phyloP scores from a whole-genome alignment of 1,140 invertebrate species.

The Lasioglossum albipes region DNA sequence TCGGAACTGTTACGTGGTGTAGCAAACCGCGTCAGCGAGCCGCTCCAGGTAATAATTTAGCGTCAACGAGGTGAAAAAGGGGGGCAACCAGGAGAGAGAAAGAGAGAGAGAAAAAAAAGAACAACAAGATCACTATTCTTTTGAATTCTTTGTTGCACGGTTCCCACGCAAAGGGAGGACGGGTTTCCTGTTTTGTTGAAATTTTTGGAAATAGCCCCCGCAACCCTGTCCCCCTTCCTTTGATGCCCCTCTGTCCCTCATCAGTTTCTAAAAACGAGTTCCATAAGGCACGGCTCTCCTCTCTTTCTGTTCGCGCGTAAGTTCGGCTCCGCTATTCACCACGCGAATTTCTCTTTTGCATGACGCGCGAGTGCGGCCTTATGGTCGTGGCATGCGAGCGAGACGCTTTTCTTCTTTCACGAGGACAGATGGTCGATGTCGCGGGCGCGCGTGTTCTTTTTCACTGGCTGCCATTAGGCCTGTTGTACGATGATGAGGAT shows the following conservation, averaged over 20 bases:
- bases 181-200: constrained; percentile 19
- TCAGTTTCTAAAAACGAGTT: constrained; percentile 29
- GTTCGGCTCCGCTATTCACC: constrained; percentile 22
- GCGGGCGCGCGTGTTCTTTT: constrained; percentile 38
- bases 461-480: constrained; percentile 45
- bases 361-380: constrained; percentile 27
- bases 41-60: not conserved
- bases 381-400: constrained; percentile 47
- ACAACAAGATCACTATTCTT: constrained; percentile 10
- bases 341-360: constrained; percentile 51
- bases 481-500: constrained; percentile 41
- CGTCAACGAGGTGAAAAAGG: constrained; percentile 5
- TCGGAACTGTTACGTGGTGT: not conserved
- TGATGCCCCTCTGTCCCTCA: too few relatives aligned
- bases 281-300: not conserved
- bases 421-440: constrained; percentile 51
- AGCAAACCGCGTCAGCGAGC: not conserved
- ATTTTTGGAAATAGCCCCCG: constrained; percentile 39
- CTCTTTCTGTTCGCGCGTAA: not conserved
- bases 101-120: too few relatives aligned
- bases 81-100: not conserved
- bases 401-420: constrained; percentile 54
- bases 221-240: constrained; percentile 5
- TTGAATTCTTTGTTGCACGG: not conserved
- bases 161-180: constrained; percentile 12